Conservation (phyloP, 2,113 vertebrate genomes). For the Muntiacus muntjak region DNA sequence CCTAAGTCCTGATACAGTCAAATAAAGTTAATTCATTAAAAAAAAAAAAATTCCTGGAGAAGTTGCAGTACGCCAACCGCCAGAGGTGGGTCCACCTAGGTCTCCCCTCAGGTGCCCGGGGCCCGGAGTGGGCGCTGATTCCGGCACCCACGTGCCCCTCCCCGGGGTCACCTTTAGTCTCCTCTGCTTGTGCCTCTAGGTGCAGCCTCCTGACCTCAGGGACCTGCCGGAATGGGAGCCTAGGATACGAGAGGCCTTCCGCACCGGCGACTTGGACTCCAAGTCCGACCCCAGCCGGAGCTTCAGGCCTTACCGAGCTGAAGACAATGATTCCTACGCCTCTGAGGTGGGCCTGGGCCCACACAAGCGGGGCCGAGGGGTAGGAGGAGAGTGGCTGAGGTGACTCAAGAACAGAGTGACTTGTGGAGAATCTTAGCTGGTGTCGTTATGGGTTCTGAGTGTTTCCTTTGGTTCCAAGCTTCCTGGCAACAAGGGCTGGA, state of each 20-base stretch:
- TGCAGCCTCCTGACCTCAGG: slow-evolving; percentile 96
- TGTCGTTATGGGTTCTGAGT: background rate
- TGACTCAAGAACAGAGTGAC: background rate
- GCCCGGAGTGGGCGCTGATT: slow-evolving; percentile 54
- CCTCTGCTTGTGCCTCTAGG: slow-evolving; percentile 94
- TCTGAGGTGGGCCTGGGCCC: slow-evolving; percentile 81
- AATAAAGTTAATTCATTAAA: background rate
- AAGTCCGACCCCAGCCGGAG: slow-evolving; percentile 78
- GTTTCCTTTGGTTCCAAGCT: background rate
- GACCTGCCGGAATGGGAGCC: slow-evolving; percentile 82
- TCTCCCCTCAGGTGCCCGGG: background rate
- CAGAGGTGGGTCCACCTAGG: background rate
- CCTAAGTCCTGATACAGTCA: background rate
- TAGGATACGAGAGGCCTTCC: slow-evolving; percentile 73
- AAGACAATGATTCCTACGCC: slow-evolving; percentile 85
- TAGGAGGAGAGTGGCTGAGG: background rate
- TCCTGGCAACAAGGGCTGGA: background rate
- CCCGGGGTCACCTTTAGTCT: slow-evolving; percentile 78
- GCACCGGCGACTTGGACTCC: slow-evolving; percentile 78
- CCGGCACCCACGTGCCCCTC: slow-evolving; percentile 76
- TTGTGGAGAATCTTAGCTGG: background rate
- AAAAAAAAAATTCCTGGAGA: background rate
- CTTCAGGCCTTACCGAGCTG: slow-evolving; percentile 81
- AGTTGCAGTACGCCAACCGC: background rate
- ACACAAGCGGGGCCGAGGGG: background rate